Evolutionary conservation across 2,113 vertebrate genomes (phyloP), one percentile per base, ranked within the genome.

Genomic region (Cheirogaleus medius): DNA sequence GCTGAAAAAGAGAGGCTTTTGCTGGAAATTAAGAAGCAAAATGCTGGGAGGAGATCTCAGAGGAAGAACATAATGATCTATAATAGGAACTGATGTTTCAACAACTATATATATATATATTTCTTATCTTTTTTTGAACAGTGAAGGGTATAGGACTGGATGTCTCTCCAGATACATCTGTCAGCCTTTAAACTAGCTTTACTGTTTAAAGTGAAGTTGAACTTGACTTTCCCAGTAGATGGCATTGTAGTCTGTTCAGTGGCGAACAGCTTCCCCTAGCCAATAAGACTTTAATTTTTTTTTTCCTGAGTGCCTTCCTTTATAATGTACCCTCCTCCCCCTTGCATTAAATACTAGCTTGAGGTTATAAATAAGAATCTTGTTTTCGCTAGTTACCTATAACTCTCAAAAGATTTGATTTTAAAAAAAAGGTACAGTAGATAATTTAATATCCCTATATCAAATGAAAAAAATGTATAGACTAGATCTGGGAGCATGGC

Each of bases 361-460:
- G 97, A 97, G 98, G 98, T 98, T 98, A 98, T 98, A 98, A 98
- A 98, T 98, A 97, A 98, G 97, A 98, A 98, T 98, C 97, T 97
- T 97, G 97, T 97, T 98, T 98, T 98, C 23, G 39, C 97, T 97
- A 95, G 96, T 97, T 98, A 97, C 96, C 96, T 95, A 94, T 94
- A 97, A 96, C 94, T 98, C 97, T 98, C 97, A 96, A 98, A 98
- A 98, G 97, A 95, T 96, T 98, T 97, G 96, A 95, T 97, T 97
- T 97, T 91, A 6, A 84, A 83, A 88, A 84, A 90, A 97, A 94
- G 92, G 96, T 94, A 97, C 76, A 95, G 74, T 91, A 97, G 95
- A 96, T 92, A 97, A 97, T 97, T 97, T 98, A 96, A 91, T 97
- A 93, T 94, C 90, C 69, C 44, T 86, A 39, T 92, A 96, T 96